Conservation (phyloP, 2,888 invertebrate species). For the Thera britannica region DNA sequence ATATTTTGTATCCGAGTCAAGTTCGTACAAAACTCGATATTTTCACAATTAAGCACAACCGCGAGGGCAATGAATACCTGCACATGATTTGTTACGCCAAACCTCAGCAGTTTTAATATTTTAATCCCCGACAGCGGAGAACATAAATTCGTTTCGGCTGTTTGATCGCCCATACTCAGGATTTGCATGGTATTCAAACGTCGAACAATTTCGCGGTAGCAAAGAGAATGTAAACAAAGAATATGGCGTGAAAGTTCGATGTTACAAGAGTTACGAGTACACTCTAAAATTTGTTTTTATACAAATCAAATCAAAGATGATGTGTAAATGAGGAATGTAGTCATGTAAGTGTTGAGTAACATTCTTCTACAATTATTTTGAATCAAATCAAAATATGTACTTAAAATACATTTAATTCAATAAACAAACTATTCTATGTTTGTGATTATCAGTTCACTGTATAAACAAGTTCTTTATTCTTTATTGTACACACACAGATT, state of each 20-base stretch:
- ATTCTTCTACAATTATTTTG: too few species aligned
- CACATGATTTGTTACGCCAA: conserved; percentile 27
- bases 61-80: conserved; percentile 10
- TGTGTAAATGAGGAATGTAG: background rate
- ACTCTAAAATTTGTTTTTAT: conserved; percentile 32
- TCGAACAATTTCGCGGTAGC: conserved; percentile 38
- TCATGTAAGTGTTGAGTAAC: too few species aligned
- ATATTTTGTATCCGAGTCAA: too few species aligned
- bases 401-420: too few species aligned
- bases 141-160: conserved; percentile 43
- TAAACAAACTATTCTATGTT: too few species aligned
- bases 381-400: too few species aligned
- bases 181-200: conserved; percentile 27
- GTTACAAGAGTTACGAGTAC: conserved; percentile 37
- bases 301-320: conserved; percentile 18
- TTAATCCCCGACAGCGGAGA: conserved; percentile 40
- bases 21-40: background rate
- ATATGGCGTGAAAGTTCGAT: conserved; percentile 37
- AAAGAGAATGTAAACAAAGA: conserved; percentile 39
- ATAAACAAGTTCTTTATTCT: too few species aligned
- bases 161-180: conserved; percentile 35
- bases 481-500: too few species aligned
- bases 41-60: conserved; percentile 1
- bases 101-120: conserved; percentile 44
- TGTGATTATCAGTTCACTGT: too few species aligned